These are phyloP conservation scores for Ceratosolen fusciceps DNA, from an alignment of 1,140 invertebrate genomes.

Conservation along the genomic window DNA sequence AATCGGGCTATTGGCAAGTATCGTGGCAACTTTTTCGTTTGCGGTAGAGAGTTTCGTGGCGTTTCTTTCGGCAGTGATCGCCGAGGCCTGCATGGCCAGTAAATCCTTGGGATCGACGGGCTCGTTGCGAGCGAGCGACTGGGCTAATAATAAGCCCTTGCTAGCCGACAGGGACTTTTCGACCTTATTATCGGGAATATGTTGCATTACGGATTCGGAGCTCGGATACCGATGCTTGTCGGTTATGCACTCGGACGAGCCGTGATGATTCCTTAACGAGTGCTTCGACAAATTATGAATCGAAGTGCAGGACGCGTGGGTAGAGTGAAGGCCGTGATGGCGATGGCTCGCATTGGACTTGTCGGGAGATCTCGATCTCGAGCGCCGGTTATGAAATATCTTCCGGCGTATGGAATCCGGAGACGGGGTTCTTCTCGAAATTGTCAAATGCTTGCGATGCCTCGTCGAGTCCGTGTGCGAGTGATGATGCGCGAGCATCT, in stretches of 20 bases:
- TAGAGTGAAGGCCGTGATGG: not conserved
- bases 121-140: not conserved
- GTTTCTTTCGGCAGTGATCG: not conserved
- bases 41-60: not conserved
- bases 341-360: not conserved
- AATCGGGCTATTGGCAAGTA: not conserved
- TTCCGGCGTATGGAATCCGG: constrained; percentile 7
- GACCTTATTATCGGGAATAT: not conserved
- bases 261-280: constrained; percentile 10
- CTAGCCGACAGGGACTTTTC: not conserved
- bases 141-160: not conserved
- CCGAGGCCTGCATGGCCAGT: constrained; percentile 21
- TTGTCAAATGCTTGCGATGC: not conserved
- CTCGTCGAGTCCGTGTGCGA: constrained; percentile 32
- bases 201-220: not conserved
- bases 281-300: constrained; percentile 11
- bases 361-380: constrained; percentile 29
- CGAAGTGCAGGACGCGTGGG: not conserved
- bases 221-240: not conserved
- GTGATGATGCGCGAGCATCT: constrained; percentile 59
- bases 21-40: not conserved
- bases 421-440: constrained; percentile 11
- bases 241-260: constrained; percentile 19
- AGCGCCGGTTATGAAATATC: not conserved
- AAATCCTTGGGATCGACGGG: not conserved